Evolutionary conservation across 2,797 vertebrate genomes (phyloP).

Genomic region (Falco columbarius): DNA sequence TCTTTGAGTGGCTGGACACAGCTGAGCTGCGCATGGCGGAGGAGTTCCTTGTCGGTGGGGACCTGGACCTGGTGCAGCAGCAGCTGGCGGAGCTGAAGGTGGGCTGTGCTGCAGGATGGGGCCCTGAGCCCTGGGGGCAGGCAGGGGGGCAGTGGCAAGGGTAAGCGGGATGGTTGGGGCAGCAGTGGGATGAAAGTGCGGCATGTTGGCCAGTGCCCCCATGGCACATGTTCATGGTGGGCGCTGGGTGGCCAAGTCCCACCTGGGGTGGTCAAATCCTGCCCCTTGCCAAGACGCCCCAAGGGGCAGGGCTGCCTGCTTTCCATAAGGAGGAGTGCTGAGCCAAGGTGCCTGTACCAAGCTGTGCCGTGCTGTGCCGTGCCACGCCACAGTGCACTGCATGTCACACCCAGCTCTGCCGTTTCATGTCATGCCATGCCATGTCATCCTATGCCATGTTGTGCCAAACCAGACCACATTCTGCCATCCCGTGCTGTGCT

Average conservation of each 20-base stretch:
- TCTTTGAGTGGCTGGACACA: conserved; percentile 86
- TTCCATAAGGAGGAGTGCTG: background rate
- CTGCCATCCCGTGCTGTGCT: too few relatives aligned
- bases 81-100: conserved; percentile 90
- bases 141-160: rapidly evolving
- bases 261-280: background rate
- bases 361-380: rapidly evolving
- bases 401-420: background rate
- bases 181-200: background rate
- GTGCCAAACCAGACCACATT: background rate
- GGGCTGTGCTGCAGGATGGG: background rate
- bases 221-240: rapidly evolving
- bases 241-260: rapidly evolving
- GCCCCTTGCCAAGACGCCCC: rapidly evolving
- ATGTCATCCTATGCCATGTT: too few relatives aligned
- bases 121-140: background rate
- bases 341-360: rapidly evolving
- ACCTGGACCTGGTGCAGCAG: conserved; percentile 84
- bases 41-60: conserved; percentile 84
- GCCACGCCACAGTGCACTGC: background rate
- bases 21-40: conserved; percentile 84
- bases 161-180: rapidly evolving
- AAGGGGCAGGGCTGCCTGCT: rapidly evolving
- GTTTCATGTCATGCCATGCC: background rate
- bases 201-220: rapidly evolving